Percentiles rank a stretch among this genome's conserved stretches.
Conservation (phyloP, 2,888 invertebrate species). For the Odontothrips loti region DNA sequence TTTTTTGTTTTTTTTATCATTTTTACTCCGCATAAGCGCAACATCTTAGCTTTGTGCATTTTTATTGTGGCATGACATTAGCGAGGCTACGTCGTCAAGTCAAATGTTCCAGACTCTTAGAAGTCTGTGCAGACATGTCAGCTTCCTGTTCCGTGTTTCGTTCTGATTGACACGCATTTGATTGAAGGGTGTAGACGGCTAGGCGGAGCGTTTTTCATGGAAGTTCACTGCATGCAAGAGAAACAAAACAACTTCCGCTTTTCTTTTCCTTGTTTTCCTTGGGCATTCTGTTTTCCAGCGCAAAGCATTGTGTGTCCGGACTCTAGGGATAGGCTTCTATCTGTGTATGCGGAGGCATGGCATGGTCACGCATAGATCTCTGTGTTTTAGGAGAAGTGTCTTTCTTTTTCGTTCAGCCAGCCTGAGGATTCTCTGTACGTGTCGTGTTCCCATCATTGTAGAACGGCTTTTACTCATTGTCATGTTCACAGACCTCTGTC, state of each 20-base stretch:
- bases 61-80: no score
- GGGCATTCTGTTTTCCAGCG: background rate
- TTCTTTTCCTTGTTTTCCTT: background rate
- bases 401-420: background rate
- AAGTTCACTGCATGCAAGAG: background rate
- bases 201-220: no score
- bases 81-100: no score
- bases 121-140: no score
- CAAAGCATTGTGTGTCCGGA: background rate
- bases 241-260: background rate
- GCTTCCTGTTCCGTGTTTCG: no score
- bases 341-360: constrained; percentile 2
- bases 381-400: background rate
- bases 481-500: background rate
- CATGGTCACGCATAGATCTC: background rate
- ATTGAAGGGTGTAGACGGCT: no score
- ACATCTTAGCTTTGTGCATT: no score
- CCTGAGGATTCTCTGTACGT: no score
- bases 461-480: background rate
- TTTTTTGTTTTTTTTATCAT: no score
- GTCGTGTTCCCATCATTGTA: background rate
- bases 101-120: no score
- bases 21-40: no score
- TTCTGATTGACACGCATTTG: no score
- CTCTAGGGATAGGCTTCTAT: background rate